phyloP scores from a whole-genome alignment of 1,140 invertebrate genomes.

The Chelonus insularis region DNA sequence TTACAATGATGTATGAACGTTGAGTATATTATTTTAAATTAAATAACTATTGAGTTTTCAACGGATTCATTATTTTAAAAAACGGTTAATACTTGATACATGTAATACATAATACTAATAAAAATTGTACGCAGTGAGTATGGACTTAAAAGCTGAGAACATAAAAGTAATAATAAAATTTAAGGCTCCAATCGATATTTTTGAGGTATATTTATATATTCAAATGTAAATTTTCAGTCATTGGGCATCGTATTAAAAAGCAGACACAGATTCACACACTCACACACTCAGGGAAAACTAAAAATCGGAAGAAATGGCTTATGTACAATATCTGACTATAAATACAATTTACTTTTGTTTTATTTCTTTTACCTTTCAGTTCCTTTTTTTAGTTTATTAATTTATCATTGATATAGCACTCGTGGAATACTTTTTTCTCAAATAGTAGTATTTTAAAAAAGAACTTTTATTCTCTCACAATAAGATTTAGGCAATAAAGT shows the following conservation, averaged over 20 bases:
- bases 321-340: constrained; percentile 25
- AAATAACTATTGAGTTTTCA: too few species aligned
- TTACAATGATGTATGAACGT: too few species aligned
- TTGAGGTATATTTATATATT: constrained; percentile 30
- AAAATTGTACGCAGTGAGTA: too few species aligned
- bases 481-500: too few species aligned
- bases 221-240: constrained; percentile 30
- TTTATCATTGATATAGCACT: constrained; percentile 35
- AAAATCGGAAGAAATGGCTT: constrained; percentile 24
- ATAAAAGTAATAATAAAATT: constrained; percentile 1
- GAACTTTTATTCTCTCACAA: too few species aligned
- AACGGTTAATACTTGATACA: too few species aligned
- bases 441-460: too few species aligned
- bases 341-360: constrained; percentile 17
- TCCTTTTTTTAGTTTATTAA: constrained; percentile 4
- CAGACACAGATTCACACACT: constrained; percentile 9
- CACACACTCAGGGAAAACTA: constrained; percentile 8
- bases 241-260: constrained; percentile 19
- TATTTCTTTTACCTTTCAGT: constrained; percentile 7
- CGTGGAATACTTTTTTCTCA: constrained; percentile 42
- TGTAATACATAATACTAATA: too few species aligned
- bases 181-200: constrained; percentile 9
- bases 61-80: too few species aligned
- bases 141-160: constrained; percentile 1
- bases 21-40: too few species aligned